A percentile compares a stretch with the other conserved stretches of the same genome.
Conservation (phyloP, 2,888 invertebrate genomes). For the Lochmaea crataegi region DNA sequence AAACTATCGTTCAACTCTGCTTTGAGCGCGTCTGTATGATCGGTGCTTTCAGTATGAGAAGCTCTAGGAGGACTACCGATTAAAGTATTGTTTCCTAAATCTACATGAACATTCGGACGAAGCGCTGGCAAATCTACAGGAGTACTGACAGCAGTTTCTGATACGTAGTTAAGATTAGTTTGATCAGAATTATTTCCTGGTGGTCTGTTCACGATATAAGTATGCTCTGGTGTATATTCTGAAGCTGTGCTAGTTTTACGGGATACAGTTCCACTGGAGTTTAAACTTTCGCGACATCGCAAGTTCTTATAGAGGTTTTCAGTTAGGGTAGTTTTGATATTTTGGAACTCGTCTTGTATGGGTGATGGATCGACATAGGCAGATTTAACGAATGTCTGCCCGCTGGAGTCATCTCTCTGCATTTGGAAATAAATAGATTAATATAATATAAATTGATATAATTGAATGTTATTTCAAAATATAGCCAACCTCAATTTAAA, state of each 20-base stretch:
- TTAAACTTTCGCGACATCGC: slow-evolving; percentile 61
- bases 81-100: slow-evolving; percentile 13
- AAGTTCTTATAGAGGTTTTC: slow-evolving; percentile 61
- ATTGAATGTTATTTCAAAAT: not conserved
- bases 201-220: slow-evolving; percentile 58
- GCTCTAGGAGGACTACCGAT: slow-evolving; percentile 31
- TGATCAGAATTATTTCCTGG: slow-evolving; percentile 45
- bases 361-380: slow-evolving; percentile 47
- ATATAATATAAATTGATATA: not conserved
- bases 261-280: slow-evolving; percentile 65
- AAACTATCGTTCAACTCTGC: slow-evolving; percentile 56
- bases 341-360: slow-evolving; percentile 52
- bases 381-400: slow-evolving; percentile 53
- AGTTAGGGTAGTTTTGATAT: slow-evolving; percentile 59
- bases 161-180: slow-evolving; percentile 54
- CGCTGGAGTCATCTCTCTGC: slow-evolving; percentile 59
- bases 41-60: slow-evolving; percentile 35
- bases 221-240: slow-evolving; percentile 70
- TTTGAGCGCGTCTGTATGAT: slow-evolving; percentile 54
- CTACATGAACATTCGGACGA: slow-evolving; percentile 27
- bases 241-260: slow-evolving; percentile 71
- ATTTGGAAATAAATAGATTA: slow-evolving; percentile 25
- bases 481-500: not conserved
- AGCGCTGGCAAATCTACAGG: slow-evolving; percentile 43
- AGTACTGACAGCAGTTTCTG: slow-evolving; percentile 52